phyloP scores from a whole-genome alignment of 2,888 invertebrate species.

The Tinea semifulvella region DNA sequence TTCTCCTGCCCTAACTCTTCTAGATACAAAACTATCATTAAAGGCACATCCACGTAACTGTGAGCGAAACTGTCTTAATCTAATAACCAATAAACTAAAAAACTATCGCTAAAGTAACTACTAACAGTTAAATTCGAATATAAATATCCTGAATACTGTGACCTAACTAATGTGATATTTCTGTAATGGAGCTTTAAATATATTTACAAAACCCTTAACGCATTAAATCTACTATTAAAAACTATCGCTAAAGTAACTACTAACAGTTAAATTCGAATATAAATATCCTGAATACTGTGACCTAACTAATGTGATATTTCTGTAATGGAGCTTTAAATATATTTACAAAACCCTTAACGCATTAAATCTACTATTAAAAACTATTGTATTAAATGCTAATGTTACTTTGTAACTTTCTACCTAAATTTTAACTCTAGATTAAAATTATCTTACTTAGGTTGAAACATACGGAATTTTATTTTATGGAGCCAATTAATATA shows the following conservation, averaged over 20 bases:
- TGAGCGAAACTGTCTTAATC: too few relatives aligned
- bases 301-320: background rate
- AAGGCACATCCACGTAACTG: too few relatives aligned
- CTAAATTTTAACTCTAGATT: too few relatives aligned
- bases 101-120: background rate
- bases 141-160: background rate
- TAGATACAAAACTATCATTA: too few relatives aligned
- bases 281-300: background rate
- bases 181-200: background rate
- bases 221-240: background rate
- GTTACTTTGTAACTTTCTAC: too few relatives aligned
- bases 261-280: constrained; percentile 1
- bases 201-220: background rate
- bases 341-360: background rate
- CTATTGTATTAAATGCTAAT: too few relatives aligned
- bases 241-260: background rate
- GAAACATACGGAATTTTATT: too few relatives aligned
- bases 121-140: constrained; percentile 1
- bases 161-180: constrained; percentile 1
- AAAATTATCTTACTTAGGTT: too few relatives aligned
- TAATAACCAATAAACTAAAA: too few relatives aligned
- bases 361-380: constrained; percentile 1
- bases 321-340: background rate
- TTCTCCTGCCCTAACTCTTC: too few relatives aligned
- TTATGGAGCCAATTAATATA: too few relatives aligned